Conservation (phyloP, 2,797 vertebrate species). For the Tympanoctomys barrerae region DNA sequence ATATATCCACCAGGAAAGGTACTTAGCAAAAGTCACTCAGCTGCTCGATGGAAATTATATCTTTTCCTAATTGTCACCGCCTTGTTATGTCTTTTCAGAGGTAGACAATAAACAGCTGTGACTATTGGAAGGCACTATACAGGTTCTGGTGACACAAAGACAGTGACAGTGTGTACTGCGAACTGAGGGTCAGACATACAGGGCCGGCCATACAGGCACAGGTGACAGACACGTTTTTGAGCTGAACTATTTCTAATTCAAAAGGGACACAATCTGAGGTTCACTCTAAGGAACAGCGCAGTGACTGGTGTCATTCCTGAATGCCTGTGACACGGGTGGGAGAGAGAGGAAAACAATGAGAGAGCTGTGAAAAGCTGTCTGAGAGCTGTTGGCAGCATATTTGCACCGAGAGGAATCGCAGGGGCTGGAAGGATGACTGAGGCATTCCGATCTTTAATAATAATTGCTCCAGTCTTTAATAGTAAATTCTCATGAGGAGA, state of each 20-base stretch:
- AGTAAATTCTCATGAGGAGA: neutral
- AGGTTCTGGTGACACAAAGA: neutral
- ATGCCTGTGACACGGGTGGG: neutral
- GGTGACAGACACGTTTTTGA: neutral
- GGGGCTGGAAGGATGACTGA: neutral
- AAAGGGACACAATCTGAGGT: neutral
- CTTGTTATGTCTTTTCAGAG: neutral
- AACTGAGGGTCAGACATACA: neutral
- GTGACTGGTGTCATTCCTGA: neutral
- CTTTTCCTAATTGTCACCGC: neutral
- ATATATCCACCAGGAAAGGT: neutral
- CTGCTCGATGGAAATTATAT: neutral
- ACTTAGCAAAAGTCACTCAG: neutral
- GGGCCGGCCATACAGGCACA: neutral
- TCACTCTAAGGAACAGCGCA: neutral
- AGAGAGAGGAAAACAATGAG: neutral
- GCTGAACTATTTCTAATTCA: neutral
- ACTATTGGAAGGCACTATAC: rapidly evolving
- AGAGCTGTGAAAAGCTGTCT: neutral
- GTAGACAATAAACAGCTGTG: neutral
- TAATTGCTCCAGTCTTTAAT: conserved; percentile 6
- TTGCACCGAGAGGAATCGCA: neutral
- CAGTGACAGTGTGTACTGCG: rapidly evolving
- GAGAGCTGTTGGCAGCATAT: neutral
- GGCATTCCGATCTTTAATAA: neutral